Base-by-base conservation (phyloP, 1,140 invertebrate species). In the Drosophila nasuta region DNA sequence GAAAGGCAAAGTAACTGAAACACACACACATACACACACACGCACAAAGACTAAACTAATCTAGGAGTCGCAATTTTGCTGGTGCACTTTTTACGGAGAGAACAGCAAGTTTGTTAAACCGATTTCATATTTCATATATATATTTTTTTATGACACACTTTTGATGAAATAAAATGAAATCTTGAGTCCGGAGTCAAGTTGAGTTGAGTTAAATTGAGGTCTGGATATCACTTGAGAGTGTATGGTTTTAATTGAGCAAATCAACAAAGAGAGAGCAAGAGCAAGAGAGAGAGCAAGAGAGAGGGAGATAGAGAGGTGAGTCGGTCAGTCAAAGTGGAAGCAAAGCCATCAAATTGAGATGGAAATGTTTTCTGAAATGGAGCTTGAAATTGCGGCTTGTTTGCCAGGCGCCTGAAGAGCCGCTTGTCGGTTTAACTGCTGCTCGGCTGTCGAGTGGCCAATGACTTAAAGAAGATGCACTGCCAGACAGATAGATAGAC, bases 181-280 rank as follows among this genome's bases (percentile, higher is more conserved):
- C 51, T 54, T 17, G 51, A 54, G 51, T 30, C 13, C n/a, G n/a
- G 49, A 28, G 25, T 51, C 20, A 25, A 28, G 25, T 52, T 52
- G 11, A 8, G 46, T 48, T 20, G 13, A 20, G 46, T 25, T 15
- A 15, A 6, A 15, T 48, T 48, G 46, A 48, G 46, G 49, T 10
- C 5, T 33, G n/a, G 6, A 15, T 54, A 33, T 35, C 28, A 35
- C 8, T 54, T 33, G 28, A 54, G 30, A 54, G 28, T 57, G 35
- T 41, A 54, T 41, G 33, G 7, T 79, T 77, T 75, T 69, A 77
- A 75, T 77, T 77, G 72, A 33, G n/a, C 25, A 64, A 77, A 77
- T 69, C 46, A 69, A 69, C 35, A 74, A 10, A 48, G 57, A 10
- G 35, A 38, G 35, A 38, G 35, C 5, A 33, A 10, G 35, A 38